Evolutionary conservation across 35 echinoderm and acorn worm species (phyloP).

Genomic region (Lytechinus pictus): DNA sequence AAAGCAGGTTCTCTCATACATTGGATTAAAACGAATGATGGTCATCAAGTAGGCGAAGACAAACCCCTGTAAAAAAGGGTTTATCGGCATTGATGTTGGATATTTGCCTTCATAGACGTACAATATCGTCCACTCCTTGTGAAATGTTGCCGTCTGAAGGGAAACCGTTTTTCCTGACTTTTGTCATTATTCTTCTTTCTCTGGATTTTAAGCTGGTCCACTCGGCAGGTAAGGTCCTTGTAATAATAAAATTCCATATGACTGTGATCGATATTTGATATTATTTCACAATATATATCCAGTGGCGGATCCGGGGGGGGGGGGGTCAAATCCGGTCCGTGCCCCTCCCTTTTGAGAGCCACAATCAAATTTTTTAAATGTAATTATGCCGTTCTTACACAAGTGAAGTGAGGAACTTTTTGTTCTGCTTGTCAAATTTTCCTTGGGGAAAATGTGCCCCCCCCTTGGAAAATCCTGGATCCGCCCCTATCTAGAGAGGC

Average conservation of each 20-base stretch:
- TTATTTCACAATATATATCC: not conserved
- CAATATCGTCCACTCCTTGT: not conserved
- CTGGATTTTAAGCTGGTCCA: not conserved
- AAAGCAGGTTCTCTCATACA: not conserved
- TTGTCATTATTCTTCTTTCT: not conserved
- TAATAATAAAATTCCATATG: not conserved
- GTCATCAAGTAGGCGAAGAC: not conserved
- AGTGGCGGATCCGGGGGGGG: not conserved
- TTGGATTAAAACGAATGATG: not conserved
- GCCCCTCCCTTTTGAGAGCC: no score
- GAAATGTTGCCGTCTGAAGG: not conserved
- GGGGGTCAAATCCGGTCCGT: not conserved
- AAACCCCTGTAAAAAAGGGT: not conserved
- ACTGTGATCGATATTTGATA: not conserved
- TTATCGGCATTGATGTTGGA: not conserved
- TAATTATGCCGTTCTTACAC: no score
- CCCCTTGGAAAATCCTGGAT: no score
- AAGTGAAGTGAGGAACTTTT: no score
- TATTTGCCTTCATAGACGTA: not conserved
- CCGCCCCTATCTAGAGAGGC: no score
- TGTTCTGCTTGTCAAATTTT: no score
- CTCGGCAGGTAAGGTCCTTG: not conserved
- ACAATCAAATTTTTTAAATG: no score
- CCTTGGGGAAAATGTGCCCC: no score
- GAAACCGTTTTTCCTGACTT: not conserved